Base-by-base conservation (phyloP, 2,888 invertebrate genomes). In the Nomada hirtipes region DNA sequence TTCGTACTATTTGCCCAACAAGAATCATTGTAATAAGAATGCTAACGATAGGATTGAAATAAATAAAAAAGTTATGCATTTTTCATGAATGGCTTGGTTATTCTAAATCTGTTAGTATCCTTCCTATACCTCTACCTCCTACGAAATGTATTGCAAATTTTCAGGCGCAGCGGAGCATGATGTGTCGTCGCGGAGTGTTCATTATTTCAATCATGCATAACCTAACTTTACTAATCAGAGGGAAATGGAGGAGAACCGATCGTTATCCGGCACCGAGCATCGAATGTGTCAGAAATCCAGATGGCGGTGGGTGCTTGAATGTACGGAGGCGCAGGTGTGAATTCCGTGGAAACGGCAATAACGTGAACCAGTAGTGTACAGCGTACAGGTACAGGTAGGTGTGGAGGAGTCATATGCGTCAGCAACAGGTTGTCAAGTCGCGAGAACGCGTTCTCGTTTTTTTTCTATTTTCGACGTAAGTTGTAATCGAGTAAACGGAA, bases 361-460 rank as follows among this genome's bases (percentile, higher is more conserved):
- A 23, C 44, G 60, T 65, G 72, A 73, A 64, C 47, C 63, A 53
- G 7, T 36, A 36, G 36, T 36, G 69, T 82, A 72, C 76, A 57
- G 57, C 13, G 23, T 13, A 18, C 26, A 26, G 23, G 53, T 64
- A 65, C 47, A 67, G 26, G 72, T 72, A 36, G 36, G 36, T 36
- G 36, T 36, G 36, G 9, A 67, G 47, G 65, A 79, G 76, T 76
- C 23, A 23, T 75, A 77, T 78, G 86, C 84, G 88, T 80, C 80
- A 80, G 80, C 82, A 87, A 88, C 87, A 87, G 86, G 88, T 87
- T 86, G 86, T 79, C 64, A 67, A 55, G 55, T 71, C 23, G 76
- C 59, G 76, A 50, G 79, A 65, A 76, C 68, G 42, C 60, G 42
- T 78, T 82, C 59, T 70, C 63, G 60, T 60, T 26, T 63, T 72